A percentile compares a stretch with the other conserved stretches of the same genome.
These are phyloP conservation scores for Heliconius eleuchia DNA, from an alignment of 1,140 invertebrate species.

Conservation along the genomic window DNA sequence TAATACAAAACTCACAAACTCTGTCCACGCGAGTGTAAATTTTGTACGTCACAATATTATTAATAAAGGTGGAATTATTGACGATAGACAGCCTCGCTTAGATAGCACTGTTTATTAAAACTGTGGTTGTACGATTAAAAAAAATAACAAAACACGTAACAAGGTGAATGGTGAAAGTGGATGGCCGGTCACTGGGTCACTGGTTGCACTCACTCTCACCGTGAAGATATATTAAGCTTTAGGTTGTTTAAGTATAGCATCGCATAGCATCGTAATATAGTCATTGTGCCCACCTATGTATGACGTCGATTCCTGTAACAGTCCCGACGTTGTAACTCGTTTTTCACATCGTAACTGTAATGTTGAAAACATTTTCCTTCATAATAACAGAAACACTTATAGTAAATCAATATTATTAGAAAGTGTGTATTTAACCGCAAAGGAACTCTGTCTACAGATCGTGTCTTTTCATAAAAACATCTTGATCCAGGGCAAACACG, in stretches of 20 bases:
- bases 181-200: background rate
- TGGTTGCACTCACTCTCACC: background rate
- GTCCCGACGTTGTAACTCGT: conserved; percentile 27
- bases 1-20: background rate
- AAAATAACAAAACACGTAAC: background rate
- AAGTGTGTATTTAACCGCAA: too few species aligned
- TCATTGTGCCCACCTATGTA: conserved; percentile 70
- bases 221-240: conserved; percentile 51
- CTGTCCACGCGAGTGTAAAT: background rate
- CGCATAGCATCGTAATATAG: conserved; percentile 49
- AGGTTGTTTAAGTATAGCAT: conserved; percentile 45
- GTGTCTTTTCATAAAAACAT: background rate
- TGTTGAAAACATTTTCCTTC: background rate
- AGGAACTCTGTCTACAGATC: background rate
- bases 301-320: conserved; percentile 30
- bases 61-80: background rate
- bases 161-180: background rate
- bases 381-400: background rate
- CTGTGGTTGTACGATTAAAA: background rate
- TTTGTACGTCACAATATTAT: background rate
- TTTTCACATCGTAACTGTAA: conserved; percentile 7
- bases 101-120: background rate
- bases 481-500: background rate
- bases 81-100: background rate
- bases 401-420: background rate